Base-by-base conservation (phyloP, 2,797 vertebrate genomes). In the Macropus fuliginosus region DNA sequence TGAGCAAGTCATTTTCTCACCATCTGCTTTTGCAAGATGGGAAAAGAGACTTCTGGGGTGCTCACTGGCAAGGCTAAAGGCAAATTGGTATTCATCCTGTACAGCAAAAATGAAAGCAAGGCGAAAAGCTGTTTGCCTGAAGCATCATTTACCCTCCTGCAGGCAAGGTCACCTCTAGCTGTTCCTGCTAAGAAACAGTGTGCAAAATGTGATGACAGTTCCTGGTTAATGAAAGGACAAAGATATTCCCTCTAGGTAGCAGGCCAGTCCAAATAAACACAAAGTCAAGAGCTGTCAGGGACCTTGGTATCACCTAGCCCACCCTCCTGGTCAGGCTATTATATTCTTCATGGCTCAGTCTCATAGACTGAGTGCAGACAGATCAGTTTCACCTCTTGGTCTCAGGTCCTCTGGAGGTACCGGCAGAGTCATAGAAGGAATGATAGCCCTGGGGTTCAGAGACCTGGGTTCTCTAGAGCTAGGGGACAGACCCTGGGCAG, bases 81-180 rank as follows among this genome's bases (percentile, higher is more conserved):
- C 52, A 52, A 52, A 50, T 50, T 50, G 40, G 21, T 16, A 87
- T 87, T 46, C 74, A 87, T 87, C 74, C 14, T 27, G 16, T 27
- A 46, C 18, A 4, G 40, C n/a, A 81, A 81, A 46, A 27, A 81
- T 27, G 40, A 27, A 50, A 87, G 40, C 21, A 27, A 87, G 27
- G 21, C n/a, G 21, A 87, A 24, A 50, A 81, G 40, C 52, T 62
- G 52, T 52, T 54, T 57, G 14, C 81, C 89, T 91, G 52, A 93
- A 96, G 74, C 28, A 16, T 57, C 90, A 94, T 91, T 87, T 92
- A 29, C 92, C 34, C 94, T 54, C 90, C 66, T 91, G 74, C 92
- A 91, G 92, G 96, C 89, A 91, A 94, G 94, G 81, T 91, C 59
- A 31, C 92, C 29, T 29, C 91, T 91, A 54, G 8, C 93, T 93